A percentile compares a stretch with the other conserved stretches of the same genome.
phyloP scores from a whole-genome alignment of 2,113 vertebrate species.

The Oceanites oceanicus region DNA sequence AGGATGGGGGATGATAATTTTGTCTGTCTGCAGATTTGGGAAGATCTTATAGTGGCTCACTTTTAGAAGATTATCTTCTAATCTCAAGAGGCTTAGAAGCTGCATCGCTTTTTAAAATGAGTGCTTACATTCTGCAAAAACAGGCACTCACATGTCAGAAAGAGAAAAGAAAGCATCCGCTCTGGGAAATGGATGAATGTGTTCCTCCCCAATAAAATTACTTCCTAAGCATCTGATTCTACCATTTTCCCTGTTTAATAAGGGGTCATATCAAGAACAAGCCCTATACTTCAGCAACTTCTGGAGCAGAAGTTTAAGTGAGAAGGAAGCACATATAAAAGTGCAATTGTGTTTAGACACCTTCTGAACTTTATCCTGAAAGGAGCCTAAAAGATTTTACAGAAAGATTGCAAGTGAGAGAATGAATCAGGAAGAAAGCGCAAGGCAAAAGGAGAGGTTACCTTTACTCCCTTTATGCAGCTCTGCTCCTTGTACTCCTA shows the following conservation, averaged over 20 bases:
- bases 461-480: not conserved
- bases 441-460: not conserved
- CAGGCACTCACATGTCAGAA: not conserved
- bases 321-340: not conserved
- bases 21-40: not conserved
- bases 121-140: not conserved
- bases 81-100: not conserved
- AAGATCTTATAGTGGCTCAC: not conserved
- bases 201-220: not conserved
- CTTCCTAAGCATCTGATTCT: not conserved
- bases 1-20: not conserved
- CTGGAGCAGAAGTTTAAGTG: not conserved
- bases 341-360: not conserved
- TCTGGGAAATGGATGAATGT: not conserved
- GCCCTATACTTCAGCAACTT: not conserved
- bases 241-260: not conserved
- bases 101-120: not conserved
- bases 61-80: conserved; percentile 16
- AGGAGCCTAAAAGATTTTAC: not conserved
- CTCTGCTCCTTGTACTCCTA: conserved; percentile 3
- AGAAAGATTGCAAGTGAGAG: not conserved
- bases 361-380: not conserved
- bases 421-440: not conserved
- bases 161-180: not conserved
- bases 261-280: not conserved